Conservation (phyloP, 2,888 invertebrate species). For the Cacoxenus indagator region DNA sequence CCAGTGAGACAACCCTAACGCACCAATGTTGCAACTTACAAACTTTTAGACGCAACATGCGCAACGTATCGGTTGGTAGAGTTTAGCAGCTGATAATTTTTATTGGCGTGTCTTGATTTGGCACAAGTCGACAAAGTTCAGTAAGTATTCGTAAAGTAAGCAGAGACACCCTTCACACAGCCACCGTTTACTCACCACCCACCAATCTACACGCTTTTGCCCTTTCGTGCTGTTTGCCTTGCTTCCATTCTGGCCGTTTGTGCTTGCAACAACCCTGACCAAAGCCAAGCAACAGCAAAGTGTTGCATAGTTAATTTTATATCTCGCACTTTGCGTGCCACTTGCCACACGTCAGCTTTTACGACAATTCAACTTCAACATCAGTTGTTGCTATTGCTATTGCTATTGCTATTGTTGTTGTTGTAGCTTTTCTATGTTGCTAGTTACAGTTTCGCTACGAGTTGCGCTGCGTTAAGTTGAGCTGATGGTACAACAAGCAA, state of each 20-base stretch:
- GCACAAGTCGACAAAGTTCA: not conserved
- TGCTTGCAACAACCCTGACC: slow-evolving; percentile 9
- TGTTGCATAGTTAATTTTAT: slow-evolving; percentile 17
- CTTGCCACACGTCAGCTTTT: not conserved
- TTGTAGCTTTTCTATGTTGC: too few relatives aligned
- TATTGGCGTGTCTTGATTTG: slow-evolving; percentile 34
- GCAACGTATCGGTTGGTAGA: slow-evolving; percentile 29
- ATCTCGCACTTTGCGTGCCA: slow-evolving; percentile 27
- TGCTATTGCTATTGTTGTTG: too few relatives aligned
- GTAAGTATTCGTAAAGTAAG: too few relatives aligned
- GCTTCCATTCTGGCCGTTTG: not conserved
- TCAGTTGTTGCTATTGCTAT: too few relatives aligned
- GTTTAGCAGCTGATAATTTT: slow-evolving; percentile 55
- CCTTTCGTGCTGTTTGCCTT: not conserved
- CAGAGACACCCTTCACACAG: not conserved
- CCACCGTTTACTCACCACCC: not conserved
- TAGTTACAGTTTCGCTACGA: not conserved
- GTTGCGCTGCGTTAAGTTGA: not conserved
- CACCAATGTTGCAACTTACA: slow-evolving; percentile 9
- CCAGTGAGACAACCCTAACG: slow-evolving; percentile 1
- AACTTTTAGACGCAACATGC: too few relatives aligned
- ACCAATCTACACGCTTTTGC: not conserved
- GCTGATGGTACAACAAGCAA: slow-evolving; percentile 30
- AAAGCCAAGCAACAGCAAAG: not conserved
- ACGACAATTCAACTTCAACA: not conserved